Conservation (phyloP, 2,888 invertebrate species). For the Spisula subtruncata region DNA sequence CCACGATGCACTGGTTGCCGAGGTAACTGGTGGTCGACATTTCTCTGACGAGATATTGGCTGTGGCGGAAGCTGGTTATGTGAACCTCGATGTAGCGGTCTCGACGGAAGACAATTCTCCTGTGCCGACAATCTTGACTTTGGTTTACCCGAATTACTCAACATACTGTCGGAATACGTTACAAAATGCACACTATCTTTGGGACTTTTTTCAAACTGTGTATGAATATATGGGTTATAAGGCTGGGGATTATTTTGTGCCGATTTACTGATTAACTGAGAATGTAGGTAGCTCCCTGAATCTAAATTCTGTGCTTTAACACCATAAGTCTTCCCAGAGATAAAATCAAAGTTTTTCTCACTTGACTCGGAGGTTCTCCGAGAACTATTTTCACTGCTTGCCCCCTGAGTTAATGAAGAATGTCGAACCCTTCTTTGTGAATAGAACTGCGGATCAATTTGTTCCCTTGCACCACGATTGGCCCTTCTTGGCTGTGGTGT, state of each 20-base stretch:
- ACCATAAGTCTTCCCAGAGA: constrained; percentile 12
- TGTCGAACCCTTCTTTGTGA: constrained; percentile 7
- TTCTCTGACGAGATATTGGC: constrained; percentile 68
- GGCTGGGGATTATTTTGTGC: constrained; percentile 32
- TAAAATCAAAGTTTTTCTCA: constrained; percentile 30
- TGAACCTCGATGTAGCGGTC: constrained; percentile 64
- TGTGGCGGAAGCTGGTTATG: constrained; percentile 69
- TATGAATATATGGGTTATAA: constrained; percentile 59
- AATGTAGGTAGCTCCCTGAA: constrained; percentile 53
- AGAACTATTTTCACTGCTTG: constrained; percentile 53
- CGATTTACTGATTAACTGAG: constrained; percentile 51
- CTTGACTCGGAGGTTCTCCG: constrained; percentile 55
- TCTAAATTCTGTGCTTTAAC: not conserved
- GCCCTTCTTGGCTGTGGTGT: constrained; percentile 79
- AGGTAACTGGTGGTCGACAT: constrained; percentile 58
- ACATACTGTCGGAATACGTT: constrained; percentile 71
- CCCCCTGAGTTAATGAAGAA: constrained; percentile 22
- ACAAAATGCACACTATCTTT: constrained; percentile 63
- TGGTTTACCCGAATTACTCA: constrained; percentile 54
- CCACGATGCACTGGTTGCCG: constrained; percentile 72
- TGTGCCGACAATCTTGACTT: constrained; percentile 71
- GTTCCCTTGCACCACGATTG: constrained; percentile 44
- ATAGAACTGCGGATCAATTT: constrained; percentile 21
- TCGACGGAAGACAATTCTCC: constrained; percentile 71
- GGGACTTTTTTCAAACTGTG: constrained; percentile 44